These are phyloP conservation scores for Grammomys surdaster DNA, from an alignment of 2,113 vertebrate species.

Conservation along the genomic window DNA sequence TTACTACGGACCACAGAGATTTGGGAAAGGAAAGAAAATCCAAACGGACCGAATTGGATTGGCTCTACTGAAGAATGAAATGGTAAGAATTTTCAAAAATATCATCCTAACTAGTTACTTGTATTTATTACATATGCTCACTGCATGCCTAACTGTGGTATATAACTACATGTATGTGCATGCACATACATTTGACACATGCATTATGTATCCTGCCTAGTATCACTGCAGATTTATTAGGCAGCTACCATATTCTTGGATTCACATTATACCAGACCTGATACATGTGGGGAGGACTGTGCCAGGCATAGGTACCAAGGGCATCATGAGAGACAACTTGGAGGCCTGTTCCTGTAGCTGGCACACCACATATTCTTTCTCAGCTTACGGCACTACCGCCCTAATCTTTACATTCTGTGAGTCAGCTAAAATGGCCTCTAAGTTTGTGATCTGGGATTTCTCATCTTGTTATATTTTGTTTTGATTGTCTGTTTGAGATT, in stretches of 20 bases:
- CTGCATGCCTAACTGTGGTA: background rate
- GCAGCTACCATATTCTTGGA: background rate
- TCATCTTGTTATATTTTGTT: background rate
- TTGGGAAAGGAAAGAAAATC: conserved; percentile 89
- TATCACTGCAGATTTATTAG: background rate
- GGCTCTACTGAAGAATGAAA: conserved; percentile 90
- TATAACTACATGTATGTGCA: background rate
- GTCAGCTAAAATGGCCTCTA: background rate
- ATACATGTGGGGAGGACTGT: background rate
- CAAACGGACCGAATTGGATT: conserved; percentile 91
- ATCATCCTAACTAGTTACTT: background rate
- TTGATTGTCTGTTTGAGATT: background rate
- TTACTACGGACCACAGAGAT: conserved; percentile 92
- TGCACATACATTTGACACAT: background rate
- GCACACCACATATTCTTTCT: background rate
- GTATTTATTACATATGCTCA: background rate
- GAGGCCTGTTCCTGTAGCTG: background rate
- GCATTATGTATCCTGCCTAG: background rate
- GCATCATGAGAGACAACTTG: background rate
- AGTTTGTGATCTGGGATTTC: background rate
- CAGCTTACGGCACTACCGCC: background rate
- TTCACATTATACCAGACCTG: background rate
- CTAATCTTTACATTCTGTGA: background rate
- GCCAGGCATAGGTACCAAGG: background rate
- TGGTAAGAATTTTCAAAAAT: conserved; percentile 84